Evolutionary conservation across 2,113 vertebrate genomes (phyloP), one percentile per base, ranked within the genome.

Genomic region (Eudyptes chrysolophus): DNA sequence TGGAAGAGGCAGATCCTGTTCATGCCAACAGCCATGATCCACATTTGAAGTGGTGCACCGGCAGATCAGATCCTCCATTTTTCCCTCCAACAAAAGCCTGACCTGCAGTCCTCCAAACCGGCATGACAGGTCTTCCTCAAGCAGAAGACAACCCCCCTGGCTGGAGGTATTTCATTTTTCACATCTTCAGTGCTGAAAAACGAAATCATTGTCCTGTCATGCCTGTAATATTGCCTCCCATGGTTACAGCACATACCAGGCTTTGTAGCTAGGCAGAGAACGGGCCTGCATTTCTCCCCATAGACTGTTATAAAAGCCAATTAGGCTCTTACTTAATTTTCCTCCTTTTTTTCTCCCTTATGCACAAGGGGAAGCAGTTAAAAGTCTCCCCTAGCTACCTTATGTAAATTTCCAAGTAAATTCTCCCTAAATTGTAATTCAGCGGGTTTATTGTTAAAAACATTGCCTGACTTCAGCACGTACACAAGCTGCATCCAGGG

Each of bases 271-370:
- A 97, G 86, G 94, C 94, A 96, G 91, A 91, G 27, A 91, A 80
- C n/a, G 6, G 3, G 90, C 75, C 78, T 66, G 78, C 82, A 29
- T 88, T 66, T 93, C 79, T 96, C 93, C 93, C 94, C n/a, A n/a
- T 7, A 95, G 95, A 90, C 92, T 95, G 49, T 86, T 95, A 87
- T 84, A 87, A 97, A 96, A 94, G 75, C 84, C 87, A 96, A 94
- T 96, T 95, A 97, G 78, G 64, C 82, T 95, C 71, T 96, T 97
- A 88, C 93, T 86, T 97, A 70, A 93, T 95, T 96, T 97, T 96
- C 58, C 20, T 95, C 27, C 51, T 65, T 84, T 72, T 54, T 76
- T 44, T 2, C 42, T 76, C 32, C 36, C 30, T 69, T 77, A 60
- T 29, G 44, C 66, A 66, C 68, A 55, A 80, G 42, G 44, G 66